phyloP scores from a whole-genome alignment of 2,797 vertebrate species.

The Acanthiza pusilla region DNA sequence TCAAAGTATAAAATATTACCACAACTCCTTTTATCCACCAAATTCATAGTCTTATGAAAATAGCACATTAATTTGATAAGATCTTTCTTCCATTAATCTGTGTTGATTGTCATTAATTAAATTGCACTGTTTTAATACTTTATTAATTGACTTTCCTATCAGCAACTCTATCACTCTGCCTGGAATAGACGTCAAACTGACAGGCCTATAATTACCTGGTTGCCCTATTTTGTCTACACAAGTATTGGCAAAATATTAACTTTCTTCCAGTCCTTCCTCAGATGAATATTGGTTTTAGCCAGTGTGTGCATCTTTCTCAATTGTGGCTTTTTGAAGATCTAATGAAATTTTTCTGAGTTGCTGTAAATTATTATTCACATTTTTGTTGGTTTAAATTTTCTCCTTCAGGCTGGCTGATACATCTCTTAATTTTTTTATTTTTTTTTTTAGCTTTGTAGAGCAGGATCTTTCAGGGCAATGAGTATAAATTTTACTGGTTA shows the following conservation, averaged over 20 bases:
- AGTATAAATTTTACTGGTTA: neutral
- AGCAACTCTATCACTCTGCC: slow-evolving; percentile 40
- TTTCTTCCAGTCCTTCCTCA: neutral
- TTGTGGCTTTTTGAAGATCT: neutral
- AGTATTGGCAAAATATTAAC: slow-evolving; percentile 14
- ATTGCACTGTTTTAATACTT: slow-evolving; percentile 48
- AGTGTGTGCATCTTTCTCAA: neutral
- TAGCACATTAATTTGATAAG: slow-evolving; percentile 50
- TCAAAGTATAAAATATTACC: neutral
- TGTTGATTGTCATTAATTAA: slow-evolving; percentile 62
- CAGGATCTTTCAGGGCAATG: neutral
- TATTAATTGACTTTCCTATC: slow-evolving; percentile 56
- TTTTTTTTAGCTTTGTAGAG: neutral
- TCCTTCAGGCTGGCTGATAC: neutral
- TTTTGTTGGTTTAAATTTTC: slow-evolving; percentile 20
- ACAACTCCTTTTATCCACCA: slow-evolving; percentile 27
- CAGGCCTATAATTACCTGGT: slow-evolving; percentile 46
- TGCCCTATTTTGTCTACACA: slow-evolving; percentile 38
- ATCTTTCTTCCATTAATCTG: slow-evolving; percentile 53
- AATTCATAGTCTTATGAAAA: slow-evolving; percentile 43
- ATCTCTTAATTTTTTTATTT: neutral
- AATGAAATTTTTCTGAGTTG: neutral
- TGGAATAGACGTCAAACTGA: slow-evolving; percentile 2
- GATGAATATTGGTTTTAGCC: neutral
- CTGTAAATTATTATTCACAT: neutral